Base-by-base conservation (phyloP, 2,113 vertebrate species). In the Perca schrenkii region DNA sequence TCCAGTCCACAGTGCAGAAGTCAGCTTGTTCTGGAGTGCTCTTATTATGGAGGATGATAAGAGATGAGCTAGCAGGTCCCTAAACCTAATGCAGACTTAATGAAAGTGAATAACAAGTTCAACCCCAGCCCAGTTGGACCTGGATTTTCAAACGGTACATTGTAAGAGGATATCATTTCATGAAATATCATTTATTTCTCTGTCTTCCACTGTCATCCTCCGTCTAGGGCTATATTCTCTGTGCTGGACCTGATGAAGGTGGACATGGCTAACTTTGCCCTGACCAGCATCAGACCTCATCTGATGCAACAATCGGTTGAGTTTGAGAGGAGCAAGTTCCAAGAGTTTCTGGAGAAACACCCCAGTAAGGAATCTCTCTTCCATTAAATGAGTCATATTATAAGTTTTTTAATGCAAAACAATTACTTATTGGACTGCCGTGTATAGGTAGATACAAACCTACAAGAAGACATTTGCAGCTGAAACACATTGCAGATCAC, bases 271-370 rank as follows among this genome's bases (percentile, higher is more conserved):
- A 99, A 99, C 94, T 99, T 99, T 86, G 95, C 98, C 57, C 88
- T 99, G 88, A 97, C 88, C 84, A 98, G 97, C 93, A 95, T 99
- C 86, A 94, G 97, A 82, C 98, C 98, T 28, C 98, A 98, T 87
- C 95, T 99, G 90, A 96, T 99, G 96, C 97, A 99, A 91, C 98
- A 99, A 72, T 98, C 98, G 0, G 97, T 97, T 43, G 98, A 99
- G 79, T 99, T 99, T n/a, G 98, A 99, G 93, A 97, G 97, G 89
- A 97, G 96, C 93, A 99, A 99, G 91, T 99, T 99, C 94, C 97
- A 98, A 88, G 96, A 97, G 77, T 96, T 99, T 85, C 90, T 98
- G 91, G 96, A 98, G 73, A 99, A 97, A 93, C 97, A 98, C 56
- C 98, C 97, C 68, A 97, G 98, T 99, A 96, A 92, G 96, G 86